Percentiles rank a stretch among this genome's conserved stretches.
Conservation (phyloP, 30 jellyfish, hydroid and myxozoan species). For the Pelagia noctiluca region DNA sequence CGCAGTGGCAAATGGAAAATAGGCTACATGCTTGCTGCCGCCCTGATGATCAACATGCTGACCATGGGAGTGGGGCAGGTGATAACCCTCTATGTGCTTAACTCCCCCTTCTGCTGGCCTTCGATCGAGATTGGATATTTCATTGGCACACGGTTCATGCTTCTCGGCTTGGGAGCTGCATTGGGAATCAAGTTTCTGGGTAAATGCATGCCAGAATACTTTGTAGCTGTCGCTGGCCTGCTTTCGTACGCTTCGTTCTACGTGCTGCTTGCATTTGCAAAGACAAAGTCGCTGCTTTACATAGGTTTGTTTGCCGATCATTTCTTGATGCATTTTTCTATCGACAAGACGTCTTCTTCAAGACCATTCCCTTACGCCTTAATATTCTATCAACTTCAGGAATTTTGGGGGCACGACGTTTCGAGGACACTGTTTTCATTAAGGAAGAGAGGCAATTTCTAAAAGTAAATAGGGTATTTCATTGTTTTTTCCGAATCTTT, state of each 20-base stretch:
- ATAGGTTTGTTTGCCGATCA: slow-evolving; percentile 36
- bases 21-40: slow-evolving; percentile 52
- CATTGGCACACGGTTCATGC: slow-evolving; percentile 63
- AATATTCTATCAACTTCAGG: too few relatives aligned
- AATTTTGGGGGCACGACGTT: too few relatives aligned
- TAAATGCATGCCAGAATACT: slow-evolving; percentile 9
- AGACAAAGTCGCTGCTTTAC: slow-evolving; percentile 21
- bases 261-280: slow-evolving; percentile 1
- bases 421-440: too few relatives aligned
- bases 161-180: slow-evolving; percentile 83
- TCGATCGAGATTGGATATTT: slow-evolving; percentile 72
- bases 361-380: too few relatives aligned
- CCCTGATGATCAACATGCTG: slow-evolving; percentile 38
- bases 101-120: slow-evolving; percentile 80
- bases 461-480: too few relatives aligned
- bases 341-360: too few relatives aligned
- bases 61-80: slow-evolving; percentile 49
- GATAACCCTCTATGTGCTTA: slow-evolving; percentile 34
- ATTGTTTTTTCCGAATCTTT: too few relatives aligned
- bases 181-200: slow-evolving; percentile 67
- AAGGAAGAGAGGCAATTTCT: too few relatives aligned
- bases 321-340: too few relatives aligned
- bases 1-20: slow-evolving; percentile 73
- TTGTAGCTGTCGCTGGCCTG: slow-evolving; percentile 39
- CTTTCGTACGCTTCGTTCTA: slow-evolving; percentile 54